Evolutionary conservation across 2,888 invertebrate species (phyloP), one percentile per base, ranked within the genome.

Genomic region (Cataglyphis altisquamis): DNA sequence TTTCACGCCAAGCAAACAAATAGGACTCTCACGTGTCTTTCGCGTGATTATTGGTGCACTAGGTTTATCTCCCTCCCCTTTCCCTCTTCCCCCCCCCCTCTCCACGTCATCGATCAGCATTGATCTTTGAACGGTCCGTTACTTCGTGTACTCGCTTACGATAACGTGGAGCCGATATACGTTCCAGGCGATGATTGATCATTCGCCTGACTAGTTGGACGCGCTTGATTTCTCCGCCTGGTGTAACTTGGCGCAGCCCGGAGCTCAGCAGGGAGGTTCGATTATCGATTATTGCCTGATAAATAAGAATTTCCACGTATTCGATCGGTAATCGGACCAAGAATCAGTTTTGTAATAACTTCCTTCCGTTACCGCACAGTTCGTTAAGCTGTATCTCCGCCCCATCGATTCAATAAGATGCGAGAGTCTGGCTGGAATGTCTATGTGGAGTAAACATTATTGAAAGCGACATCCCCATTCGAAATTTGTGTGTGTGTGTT

Each of bases 51-150:
- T 73, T 18, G 60, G 32, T 25, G 36, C 21, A 72, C 21, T 41
- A 21, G 57, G 21, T 78, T 21, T 45, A 60, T 45, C n/a, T 3
- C 1, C 1, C 15, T 6, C 18, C 6, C 0, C 18, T n/a, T 8
- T 1, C 6, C 9, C 10, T 10, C 2, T 1, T 10, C 41, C 41
- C 0, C 41, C 10, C 21, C 21, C 4, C 9, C 25, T 25, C 36
- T 12, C 29, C 62, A 21, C 64, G 29, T 81, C 70, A 83, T 83
- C 75, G 77, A 72, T 70, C 83, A 68, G 77, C 60, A 45, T 77
- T 75, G 84, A 84, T 84, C 86, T 84, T 86, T 82, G 84, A 86
- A 84, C 84, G 81, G 66, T 75, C 48, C 70, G 77, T 86, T 77
- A 75, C 72, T 68, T 72, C 77, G 48, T 32, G 39, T 52, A 74